Conservation (phyloP, 1,140 invertebrate genomes). For the Arion vulgaris region DNA sequence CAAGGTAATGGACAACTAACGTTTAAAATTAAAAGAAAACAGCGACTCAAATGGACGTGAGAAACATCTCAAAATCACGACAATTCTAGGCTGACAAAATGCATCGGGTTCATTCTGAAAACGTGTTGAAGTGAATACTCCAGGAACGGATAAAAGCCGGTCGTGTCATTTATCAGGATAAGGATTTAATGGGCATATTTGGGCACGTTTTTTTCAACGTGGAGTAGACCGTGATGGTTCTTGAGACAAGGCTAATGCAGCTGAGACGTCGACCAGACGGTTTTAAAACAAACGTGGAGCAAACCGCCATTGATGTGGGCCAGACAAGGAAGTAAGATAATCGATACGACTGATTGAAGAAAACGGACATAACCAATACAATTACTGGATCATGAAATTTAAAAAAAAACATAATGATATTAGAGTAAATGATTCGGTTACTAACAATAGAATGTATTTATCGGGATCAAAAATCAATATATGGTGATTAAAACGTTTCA, state of each 20-base stretch:
- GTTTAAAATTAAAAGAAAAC: too few species aligned
- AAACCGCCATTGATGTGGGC: background rate
- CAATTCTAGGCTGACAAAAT: background rate
- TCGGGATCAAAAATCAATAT: too few species aligned
- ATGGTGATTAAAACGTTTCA: too few species aligned
- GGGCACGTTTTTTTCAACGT: background rate
- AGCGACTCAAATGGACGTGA: too few species aligned
- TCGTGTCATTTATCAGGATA: background rate
- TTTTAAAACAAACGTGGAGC: background rate
- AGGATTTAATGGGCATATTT: conserved; percentile 6
- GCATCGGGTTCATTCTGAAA: background rate
- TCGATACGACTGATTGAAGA: background rate
- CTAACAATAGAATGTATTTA: too few species aligned
- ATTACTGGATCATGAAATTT: background rate
- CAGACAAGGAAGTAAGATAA: background rate
- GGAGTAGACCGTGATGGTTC: background rate
- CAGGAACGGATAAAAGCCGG: background rate
- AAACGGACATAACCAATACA: background rate
- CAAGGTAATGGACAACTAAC: too few species aligned
- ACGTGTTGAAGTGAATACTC: background rate
- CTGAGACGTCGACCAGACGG: background rate
- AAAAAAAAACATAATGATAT: background rate
- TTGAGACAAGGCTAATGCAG: background rate
- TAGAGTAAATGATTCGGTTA: too few species aligned
- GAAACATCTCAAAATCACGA: too few species aligned